Percentiles rank a stretch among this genome's conserved stretches.
phyloP scores from a whole-genome alignment of 2,797 vertebrate genomes.

The Chelon auratus region DNA sequence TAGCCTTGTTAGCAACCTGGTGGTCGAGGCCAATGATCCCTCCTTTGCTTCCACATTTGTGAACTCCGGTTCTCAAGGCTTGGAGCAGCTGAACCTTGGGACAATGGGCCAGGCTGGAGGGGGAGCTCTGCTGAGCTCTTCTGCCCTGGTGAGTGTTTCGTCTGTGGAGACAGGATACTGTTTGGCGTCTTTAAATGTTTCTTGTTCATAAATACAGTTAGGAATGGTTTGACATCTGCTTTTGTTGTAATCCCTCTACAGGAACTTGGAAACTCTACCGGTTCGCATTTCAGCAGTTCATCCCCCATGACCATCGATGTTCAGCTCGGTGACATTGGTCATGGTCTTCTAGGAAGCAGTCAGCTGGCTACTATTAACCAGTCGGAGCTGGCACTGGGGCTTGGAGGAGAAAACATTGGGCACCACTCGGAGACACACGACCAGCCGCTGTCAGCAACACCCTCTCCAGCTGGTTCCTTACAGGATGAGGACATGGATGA shows the following conservation, averaged over 20 bases:
- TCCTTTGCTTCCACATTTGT: conserved; percentile 86
- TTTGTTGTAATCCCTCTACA: conserved; percentile 52
- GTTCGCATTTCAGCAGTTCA: conserved; percentile 90
- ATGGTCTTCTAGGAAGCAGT: conserved; percentile 87
- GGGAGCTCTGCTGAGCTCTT: conserved; percentile 82
- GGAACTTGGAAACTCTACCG: conserved; percentile 90
- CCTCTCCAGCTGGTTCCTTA: conserved; percentile 89
- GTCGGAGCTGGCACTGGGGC: conserved; percentile 90
- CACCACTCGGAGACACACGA: conserved; percentile 84
- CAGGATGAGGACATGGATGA: conserved; percentile 93
- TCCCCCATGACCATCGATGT: conserved; percentile 94
- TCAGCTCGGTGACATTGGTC: conserved; percentile 89
- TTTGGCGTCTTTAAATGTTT: not conserved
- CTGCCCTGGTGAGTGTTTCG: conserved; percentile 79
- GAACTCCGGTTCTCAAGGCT: conserved; percentile 80
- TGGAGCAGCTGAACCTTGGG: conserved; percentile 82
- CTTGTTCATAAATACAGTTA: not conserved
- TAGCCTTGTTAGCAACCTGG: conserved; percentile 79
- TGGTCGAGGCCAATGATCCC: conserved; percentile 83
- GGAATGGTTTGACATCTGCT: not conserved
- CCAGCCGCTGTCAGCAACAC: conserved; percentile 87
- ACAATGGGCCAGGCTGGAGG: conserved; percentile 78
- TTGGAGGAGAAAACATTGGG: conserved; percentile 84
- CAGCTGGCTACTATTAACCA: conserved; percentile 92
- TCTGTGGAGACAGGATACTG: not conserved